These are phyloP conservation scores for Zaprionus ornatus DNA, from an alignment of 1,140 invertebrate species.

Conservation along the genomic window DNA sequence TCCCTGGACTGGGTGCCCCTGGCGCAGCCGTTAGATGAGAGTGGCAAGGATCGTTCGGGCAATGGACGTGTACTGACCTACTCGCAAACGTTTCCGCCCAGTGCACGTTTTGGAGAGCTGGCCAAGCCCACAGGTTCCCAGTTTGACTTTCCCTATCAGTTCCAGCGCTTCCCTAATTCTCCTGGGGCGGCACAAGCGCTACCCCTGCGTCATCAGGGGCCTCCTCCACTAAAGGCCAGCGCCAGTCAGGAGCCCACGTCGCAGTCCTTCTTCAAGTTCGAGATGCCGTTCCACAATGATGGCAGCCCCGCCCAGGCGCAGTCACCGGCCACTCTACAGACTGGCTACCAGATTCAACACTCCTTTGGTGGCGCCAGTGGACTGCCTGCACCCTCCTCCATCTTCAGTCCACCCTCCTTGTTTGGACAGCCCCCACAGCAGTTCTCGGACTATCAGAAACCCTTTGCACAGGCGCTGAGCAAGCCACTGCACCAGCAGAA, in stretches of 20 bases:
- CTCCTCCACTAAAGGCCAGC: constrained; percentile 44
- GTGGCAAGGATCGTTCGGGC: constrained; percentile 69
- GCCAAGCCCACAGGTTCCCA: constrained; percentile 50
- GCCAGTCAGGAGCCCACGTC: constrained; percentile 72
- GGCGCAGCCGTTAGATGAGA: constrained; percentile 67
- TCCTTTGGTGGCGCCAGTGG: constrained; percentile 52
- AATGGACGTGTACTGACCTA: constrained; percentile 80
- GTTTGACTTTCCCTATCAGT: constrained; percentile 77
- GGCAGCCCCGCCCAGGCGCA: constrained; percentile 40
- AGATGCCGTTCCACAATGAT: constrained; percentile 77
- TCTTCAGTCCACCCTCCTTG: constrained; percentile 70
- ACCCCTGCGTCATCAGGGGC: constrained; percentile 49
- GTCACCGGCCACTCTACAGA: constrained; percentile 68
- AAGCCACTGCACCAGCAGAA: constrained; percentile 77
- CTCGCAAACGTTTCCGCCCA: constrained; percentile 78
- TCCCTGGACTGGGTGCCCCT: constrained; percentile 77
- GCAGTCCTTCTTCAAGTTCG: constrained; percentile 82
- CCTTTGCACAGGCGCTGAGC: constrained; percentile 57
- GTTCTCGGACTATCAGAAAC: constrained; percentile 69
- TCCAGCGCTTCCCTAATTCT: constrained; percentile 63
- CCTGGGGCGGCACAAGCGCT: constrained; percentile 42
- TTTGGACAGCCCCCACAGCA: constrained; percentile 61
- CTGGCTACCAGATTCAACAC: constrained; percentile 81
- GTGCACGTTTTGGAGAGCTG: constrained; percentile 67
- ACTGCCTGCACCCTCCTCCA: constrained; percentile 59